A percentile compares a stretch with the other conserved stretches of the same genome.
These are phyloP conservation scores for Biston stratarius DNA, from an alignment of 2,888 invertebrate genomes.

Conservation along the genomic window DNA sequence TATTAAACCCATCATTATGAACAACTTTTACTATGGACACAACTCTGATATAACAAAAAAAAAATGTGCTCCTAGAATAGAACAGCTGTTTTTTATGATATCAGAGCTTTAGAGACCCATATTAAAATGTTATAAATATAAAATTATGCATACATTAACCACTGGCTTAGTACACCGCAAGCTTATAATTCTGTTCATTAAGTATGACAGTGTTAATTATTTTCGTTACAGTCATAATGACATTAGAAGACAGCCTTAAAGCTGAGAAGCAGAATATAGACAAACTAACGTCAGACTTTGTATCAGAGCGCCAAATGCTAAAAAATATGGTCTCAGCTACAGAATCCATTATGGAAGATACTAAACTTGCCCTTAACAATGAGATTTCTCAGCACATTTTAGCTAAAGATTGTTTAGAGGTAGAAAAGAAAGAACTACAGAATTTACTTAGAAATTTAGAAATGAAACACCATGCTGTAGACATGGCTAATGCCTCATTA, in stretches of 20 bases:
- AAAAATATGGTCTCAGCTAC: constrained; percentile 72
- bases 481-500: constrained; percentile 48
- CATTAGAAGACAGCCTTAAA: constrained; percentile 63
- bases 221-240: constrained; percentile 34
- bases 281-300: constrained; percentile 66
- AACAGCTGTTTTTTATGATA: too few relatives aligned
- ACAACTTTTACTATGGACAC: too few relatives aligned
- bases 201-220: neutral
- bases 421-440: constrained; percentile 52
- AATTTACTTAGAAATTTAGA: constrained; percentile 40
- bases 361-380: constrained; percentile 12
- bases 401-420: constrained; percentile 49
- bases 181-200: too few relatives aligned
- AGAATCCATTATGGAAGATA: constrained; percentile 72
- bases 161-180: too few relatives aligned
- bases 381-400: constrained; percentile 18
- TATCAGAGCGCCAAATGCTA: constrained; percentile 66
- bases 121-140: too few relatives aligned
- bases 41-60: too few relatives aligned
- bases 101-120: too few relatives aligned
- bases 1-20: too few relatives aligned
- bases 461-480: constrained; percentile 52
- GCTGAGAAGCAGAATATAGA: constrained; percentile 61
- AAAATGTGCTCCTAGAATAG: too few relatives aligned
- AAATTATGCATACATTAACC: too few relatives aligned